Conservation (phyloP, 2,888 invertebrate genomes). For the Stenotaenia linearis region DNA sequence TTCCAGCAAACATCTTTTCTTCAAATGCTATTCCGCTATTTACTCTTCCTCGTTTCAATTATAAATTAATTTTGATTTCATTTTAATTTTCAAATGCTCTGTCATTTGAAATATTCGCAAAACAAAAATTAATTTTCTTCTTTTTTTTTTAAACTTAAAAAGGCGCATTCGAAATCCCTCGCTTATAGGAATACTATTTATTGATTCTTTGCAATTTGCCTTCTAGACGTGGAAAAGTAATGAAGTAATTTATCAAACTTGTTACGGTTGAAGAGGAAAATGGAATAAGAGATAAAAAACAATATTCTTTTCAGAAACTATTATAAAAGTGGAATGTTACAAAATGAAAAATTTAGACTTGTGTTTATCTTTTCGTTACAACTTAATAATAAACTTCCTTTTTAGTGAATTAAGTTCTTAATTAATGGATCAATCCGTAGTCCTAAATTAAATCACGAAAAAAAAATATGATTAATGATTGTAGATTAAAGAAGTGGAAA, state of each 20-base stretch:
- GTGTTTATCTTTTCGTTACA: too few species aligned
- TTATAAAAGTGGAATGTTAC: neutral
- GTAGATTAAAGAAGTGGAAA: neutral
- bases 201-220: slow-evolving; percentile 7
- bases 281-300: neutral
- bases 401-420: neutral
- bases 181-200: neutral
- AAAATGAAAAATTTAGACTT: neutral
- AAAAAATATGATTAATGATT: neutral
- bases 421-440: neutral
- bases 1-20: too few species aligned
- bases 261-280: slow-evolving; percentile 3
- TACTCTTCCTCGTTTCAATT: neutral
- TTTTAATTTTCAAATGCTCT: too few species aligned
- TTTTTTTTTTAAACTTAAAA: neutral
- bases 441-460: neutral
- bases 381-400: too few species aligned
- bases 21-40: too few species aligned
- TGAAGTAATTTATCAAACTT: slow-evolving; percentile 20
- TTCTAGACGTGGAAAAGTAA: slow-evolving; percentile 17
- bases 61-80: neutral
- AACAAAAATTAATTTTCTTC: neutral
- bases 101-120: neutral
- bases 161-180: neutral
- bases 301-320: neutral